Percentiles rank a stretch among this genome's conserved stretches.
Evolutionary conservation across 1,140 invertebrate genomes (phyloP).

Genomic region (Caenorhabditis inopinata): DNA sequence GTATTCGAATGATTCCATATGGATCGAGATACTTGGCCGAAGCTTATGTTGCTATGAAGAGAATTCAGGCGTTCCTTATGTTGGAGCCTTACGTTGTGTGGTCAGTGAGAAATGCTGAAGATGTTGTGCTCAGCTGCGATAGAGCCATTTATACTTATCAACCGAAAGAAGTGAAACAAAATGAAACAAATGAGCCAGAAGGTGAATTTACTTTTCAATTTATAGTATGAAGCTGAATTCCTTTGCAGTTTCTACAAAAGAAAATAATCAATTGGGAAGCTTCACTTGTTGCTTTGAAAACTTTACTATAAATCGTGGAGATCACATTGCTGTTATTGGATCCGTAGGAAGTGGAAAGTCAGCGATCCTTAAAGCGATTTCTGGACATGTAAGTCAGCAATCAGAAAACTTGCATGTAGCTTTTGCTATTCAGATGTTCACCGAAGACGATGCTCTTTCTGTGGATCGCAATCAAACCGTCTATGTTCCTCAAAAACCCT

Average conservation of each 20-base stretch:
- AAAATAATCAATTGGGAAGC: background rate
- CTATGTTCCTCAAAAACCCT: slow-evolving; percentile 74
- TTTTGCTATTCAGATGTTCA: slow-evolving; percentile 65
- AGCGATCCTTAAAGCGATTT: slow-evolving; percentile 72
- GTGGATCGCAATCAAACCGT: slow-evolving; percentile 71
- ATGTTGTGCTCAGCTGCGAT: background rate
- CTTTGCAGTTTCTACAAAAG: background rate
- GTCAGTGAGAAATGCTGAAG: background rate
- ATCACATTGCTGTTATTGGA: slow-evolving; percentile 74
- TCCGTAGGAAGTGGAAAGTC: slow-evolving; percentile 75
- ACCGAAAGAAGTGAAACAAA: background rate
- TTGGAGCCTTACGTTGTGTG: slow-evolving; percentile 49
- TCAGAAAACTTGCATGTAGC: background rate
- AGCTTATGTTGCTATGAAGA: slow-evolving; percentile 66
- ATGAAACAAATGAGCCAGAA: background rate
- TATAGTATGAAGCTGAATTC: too few species aligned
- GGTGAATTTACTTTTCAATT: too few species aligned
- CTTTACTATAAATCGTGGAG: slow-evolving; percentile 67
- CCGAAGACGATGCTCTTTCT: slow-evolving; percentile 69
- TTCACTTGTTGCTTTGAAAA: slow-evolving; percentile 26
- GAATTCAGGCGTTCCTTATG: slow-evolving; percentile 69
- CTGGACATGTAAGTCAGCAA: slow-evolving; percentile 71
- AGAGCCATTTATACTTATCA: slow-evolving; percentile 63
- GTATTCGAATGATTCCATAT: slow-evolving; percentile 67
- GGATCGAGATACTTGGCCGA: slow-evolving; percentile 66